Evolutionary conservation across 2,113 vertebrate species (phyloP).

Genomic region (Zosterops hypoxanthus): DNA sequence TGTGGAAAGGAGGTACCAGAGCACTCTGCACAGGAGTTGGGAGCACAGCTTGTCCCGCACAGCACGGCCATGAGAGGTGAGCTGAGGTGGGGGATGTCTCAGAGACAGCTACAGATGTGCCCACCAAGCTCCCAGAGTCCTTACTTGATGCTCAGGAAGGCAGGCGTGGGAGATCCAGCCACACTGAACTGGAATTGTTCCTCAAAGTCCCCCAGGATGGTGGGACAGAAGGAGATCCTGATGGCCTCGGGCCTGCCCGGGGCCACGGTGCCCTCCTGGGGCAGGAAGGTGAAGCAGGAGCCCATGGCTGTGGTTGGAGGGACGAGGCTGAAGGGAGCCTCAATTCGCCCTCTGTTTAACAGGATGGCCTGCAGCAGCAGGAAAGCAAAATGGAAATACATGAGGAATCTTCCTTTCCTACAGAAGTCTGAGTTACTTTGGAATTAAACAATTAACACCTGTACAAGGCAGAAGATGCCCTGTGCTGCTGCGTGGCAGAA

Average conservation of each 20-base stretch:
- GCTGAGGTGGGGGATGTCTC: background rate
- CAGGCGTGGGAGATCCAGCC: too few relatives aligned
- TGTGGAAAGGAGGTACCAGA: background rate
- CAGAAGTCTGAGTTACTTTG: background rate
- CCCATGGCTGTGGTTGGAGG: conserved; percentile 74
- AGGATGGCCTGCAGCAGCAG: conserved; percentile 75
- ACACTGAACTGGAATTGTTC: background rate
- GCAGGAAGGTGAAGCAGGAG: conserved; percentile 80
- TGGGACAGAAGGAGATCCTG: conserved; percentile 78
- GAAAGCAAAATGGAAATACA: background rate
- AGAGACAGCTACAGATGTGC: too few relatives aligned
- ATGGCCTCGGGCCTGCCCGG: conserved; percentile 41
- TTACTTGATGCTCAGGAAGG: too few relatives aligned
- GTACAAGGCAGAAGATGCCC: background rate
- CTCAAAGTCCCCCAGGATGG: conserved; percentile 76
- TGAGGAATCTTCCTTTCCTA: background rate
- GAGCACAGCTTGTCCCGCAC: background rate
- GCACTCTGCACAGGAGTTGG: background rate
- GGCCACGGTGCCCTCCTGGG: conserved; percentile 79
- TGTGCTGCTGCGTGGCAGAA: background rate
- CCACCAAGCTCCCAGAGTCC: too few relatives aligned
- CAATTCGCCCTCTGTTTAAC: conserved; percentile 82
- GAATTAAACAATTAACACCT: background rate
- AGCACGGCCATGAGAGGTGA: accelerated
- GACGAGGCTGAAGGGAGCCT: conserved; percentile 77